Evolutionary conservation across 2,797 vertebrate species (phyloP), one percentile per base, ranked within the genome.

Genomic region (Luscinia luscinia): DNA sequence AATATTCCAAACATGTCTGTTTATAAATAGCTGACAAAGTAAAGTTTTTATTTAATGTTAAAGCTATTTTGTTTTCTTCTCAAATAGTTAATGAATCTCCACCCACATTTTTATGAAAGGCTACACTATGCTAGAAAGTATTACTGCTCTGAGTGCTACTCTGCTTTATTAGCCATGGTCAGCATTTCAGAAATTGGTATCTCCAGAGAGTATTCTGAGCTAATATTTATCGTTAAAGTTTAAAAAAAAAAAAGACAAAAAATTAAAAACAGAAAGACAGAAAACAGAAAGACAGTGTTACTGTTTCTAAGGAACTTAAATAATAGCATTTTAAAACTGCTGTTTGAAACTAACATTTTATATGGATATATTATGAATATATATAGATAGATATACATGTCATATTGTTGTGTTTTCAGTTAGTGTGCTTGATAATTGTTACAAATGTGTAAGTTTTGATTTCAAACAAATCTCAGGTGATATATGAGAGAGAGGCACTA

Each of bases 311-410:
- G n/a, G 17, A 87, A 55, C 3, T 11, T 66, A 41, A 58, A 24
- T 40, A 3, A 22, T 40, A 11, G 3, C 12, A 19, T 12, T 86
- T 43, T 34, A 72, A 27, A 83, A 57, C 9, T 62, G 4, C 6
- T 80, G 15, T 49, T 88, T 63, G 30, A 57, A 83, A 66, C 7
- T 9, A 84, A 8, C 5, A 43, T 59, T 84, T 81, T 45, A 40
- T 18, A 52, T 52, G 27, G 27, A 30, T 52, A 18, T 52, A 30
- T 52, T 40, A 24, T 32, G 9, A 4, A 4, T 43, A 7, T 22
- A 21, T 5, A 46, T 14, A 40, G 6, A 55, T 4, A 11, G 5
- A 22, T 0, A 6, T 22, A 15, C 3, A 9, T 32, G 15, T 15
- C 17, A 15, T 12, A 9, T 21, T 59, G 30, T 6, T 14, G 7